A percentile compares a stretch with the other conserved stretches of the same genome.
phyloP scores from a whole-genome alignment of 1,140 invertebrate genomes.

The Megathymus violae region DNA sequence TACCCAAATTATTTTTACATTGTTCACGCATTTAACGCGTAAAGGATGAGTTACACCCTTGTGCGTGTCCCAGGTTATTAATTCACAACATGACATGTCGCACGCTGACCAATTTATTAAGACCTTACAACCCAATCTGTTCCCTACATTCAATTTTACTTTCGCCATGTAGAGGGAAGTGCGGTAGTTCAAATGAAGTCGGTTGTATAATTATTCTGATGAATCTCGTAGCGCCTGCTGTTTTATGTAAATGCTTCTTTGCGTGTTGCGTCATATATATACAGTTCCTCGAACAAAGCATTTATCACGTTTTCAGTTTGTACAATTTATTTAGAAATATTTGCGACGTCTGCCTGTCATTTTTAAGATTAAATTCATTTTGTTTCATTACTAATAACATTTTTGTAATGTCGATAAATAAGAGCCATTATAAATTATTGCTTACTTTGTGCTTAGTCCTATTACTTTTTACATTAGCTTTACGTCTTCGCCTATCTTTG shows the following conservation, averaged over 20 bases:
- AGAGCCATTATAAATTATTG: no score
- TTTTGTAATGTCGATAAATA: no score
- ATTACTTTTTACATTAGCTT: no score
- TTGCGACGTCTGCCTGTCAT: constrained; percentile 16
- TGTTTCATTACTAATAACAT: no score
- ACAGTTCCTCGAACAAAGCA: constrained; percentile 28
- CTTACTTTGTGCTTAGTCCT: no score
- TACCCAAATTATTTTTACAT: constrained; percentile 51
- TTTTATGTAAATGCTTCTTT: constrained; percentile 47
- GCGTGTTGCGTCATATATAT: constrained; percentile 37
- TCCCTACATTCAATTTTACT: constrained; percentile 20
- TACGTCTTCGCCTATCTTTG: no score
- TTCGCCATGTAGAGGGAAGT: constrained; percentile 23
- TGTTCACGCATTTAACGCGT: constrained; percentile 55
- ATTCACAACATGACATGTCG: constrained; percentile 49
- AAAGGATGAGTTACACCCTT: constrained; percentile 50
- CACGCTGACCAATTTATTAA: constrained; percentile 41
- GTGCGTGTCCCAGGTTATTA: constrained; percentile 59
- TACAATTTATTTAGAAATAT: constrained; percentile 13
- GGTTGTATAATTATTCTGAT: constrained; percentile 48
- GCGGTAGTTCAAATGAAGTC: constrained; percentile 33
- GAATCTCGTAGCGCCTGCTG: constrained; percentile 44
- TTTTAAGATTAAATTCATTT: no score
- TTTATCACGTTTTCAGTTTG: constrained; percentile 16
- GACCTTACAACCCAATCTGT: constrained; percentile 36